Base-by-base conservation (phyloP, 2,888 invertebrate genomes). In the Melolontha melolontha region DNA sequence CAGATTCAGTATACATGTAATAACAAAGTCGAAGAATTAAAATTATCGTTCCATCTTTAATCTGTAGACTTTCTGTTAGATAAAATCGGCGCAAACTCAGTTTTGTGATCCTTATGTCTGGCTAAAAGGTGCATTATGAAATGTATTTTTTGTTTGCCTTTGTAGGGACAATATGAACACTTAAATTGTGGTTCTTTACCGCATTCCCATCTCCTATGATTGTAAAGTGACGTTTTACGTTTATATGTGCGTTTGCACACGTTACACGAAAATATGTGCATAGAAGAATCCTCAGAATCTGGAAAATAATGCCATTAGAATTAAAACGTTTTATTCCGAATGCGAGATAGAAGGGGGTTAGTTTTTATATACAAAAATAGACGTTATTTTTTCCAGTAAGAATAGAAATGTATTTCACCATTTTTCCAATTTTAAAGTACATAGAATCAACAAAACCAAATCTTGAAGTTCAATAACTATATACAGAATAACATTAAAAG, bases 71-170 rank as follows among this genome's bases (percentile, higher is more conserved):
- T 62, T 34, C 52, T 51, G 14, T 69, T 70, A 17, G 68, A 70
- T n/a, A 73, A 68, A 40, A 71, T 71, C 14, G 66, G 29, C 0
- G 71, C 72, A 65, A 71, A 74, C 49, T 81, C 80, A 16, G 77
- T 75, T 65, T 80, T 80, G 66, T 80, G 78, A 63, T 82, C 80
- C 74, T 81, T 81, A 67, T 82, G 82, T 64, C 80, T 81, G 5
- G 81, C 80, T 77, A 81, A 77, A 1, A 81, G 77, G 67, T 81
- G 81, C 81, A 80, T 80, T 29, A 80, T 78, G 70, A 81, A 79
- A 73, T 81, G 81, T 22, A 81, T 80, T 70, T 81, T 81, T 70
- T 81, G 81, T 63, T 78, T 77, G 29, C 81, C 81, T 62, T 79
- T 80, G 65, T 81, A 81, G 1, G 80, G 74, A 81, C 84, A 81